Evolutionary conservation across 2,113 vertebrate species (phyloP).

Genomic region (Gymnogyps californianus): DNA sequence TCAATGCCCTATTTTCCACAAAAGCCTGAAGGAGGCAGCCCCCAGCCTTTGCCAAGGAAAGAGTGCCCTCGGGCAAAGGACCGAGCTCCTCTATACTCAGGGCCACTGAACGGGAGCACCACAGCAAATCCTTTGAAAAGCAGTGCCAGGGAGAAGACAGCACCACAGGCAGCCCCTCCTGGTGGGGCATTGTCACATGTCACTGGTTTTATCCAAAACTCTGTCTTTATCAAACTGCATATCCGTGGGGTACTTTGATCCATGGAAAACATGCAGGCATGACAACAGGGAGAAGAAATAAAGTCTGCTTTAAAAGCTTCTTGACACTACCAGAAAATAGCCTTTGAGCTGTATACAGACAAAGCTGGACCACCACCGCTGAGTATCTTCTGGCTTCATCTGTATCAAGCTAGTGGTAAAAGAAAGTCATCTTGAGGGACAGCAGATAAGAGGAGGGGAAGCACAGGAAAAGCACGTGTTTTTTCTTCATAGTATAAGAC

Average conservation of each 20-base stretch:
- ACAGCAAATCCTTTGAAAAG: neutral
- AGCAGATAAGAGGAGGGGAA: neutral
- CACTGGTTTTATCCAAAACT: neutral
- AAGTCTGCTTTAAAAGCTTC: neutral
- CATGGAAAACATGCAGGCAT: neutral
- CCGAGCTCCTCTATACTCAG: neutral
- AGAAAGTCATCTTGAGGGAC: neutral
- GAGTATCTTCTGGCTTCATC: neutral
- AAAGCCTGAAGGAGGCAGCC: neutral
- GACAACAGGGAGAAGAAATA: neutral
- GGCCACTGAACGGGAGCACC: neutral
- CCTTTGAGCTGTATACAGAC: neutral
- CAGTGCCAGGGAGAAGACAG: neutral
- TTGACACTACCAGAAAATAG: neutral
- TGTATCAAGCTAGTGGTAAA: neutral
- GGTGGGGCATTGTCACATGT: neutral
- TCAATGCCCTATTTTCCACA: neutral
- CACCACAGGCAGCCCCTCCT: neutral
- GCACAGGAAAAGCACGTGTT: rapidly evolving
- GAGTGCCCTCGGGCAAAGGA: neutral
- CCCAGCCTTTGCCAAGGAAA: neutral
- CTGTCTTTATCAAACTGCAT: neutral
- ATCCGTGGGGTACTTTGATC: neutral
- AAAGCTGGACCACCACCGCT: neutral
- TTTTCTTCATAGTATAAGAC: neutral